Evolutionary conservation across 2,797 vertebrate genomes (phyloP), one percentile per base, ranked within the genome.

Genomic region (Eulemur albifrons): DNA sequence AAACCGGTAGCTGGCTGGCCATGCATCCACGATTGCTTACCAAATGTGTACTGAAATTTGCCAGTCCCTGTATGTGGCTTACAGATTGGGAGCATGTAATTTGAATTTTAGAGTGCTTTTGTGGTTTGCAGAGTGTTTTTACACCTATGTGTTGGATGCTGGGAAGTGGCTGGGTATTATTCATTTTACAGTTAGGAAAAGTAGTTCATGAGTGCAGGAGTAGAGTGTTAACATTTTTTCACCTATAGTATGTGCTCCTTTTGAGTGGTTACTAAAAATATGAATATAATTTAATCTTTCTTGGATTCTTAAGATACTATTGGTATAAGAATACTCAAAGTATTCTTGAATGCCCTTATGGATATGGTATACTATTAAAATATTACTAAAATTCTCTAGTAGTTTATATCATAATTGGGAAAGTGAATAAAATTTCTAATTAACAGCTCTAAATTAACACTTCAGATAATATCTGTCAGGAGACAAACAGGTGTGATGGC

Each of bases 401-500:
- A 40, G 13, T 32, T 75, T 65, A 35, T 85, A 27, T 85, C 20
- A 30, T 65, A 69, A 35, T 90, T 63, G 32, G 38, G 69, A 75
- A 86, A 45, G 20, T 61, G 35, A 40, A 35, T 70, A 54, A 45
- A 43, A 45, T 79, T 83, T 95, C 27, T 85, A 45, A 25, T 38
- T 69, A 65, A 30, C 32, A 79, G 75, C 87, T 40, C 38, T 84
- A 92, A n/a, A 27, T 59, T 8, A 52, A 32, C 30, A 4, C 18
- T 70, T 70, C 12, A n/a, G 52, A 54, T 65, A 65, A 15, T 13
- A 15, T 61, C 63, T 80, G 45, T 80, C 48, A 20, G 57, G 35
- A 38, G 7, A 40, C 0, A 18, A 10, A 10, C 63, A 25, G 7
- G 30, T 14, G 5, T 0, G 0, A 0, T 10, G 7, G 61, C 21